A percentile compares a stretch with the other conserved stretches of the same genome.
Evolutionary conservation across 2,888 invertebrate genomes (phyloP).

Genomic region (Aproaerema taeniolella): DNA sequence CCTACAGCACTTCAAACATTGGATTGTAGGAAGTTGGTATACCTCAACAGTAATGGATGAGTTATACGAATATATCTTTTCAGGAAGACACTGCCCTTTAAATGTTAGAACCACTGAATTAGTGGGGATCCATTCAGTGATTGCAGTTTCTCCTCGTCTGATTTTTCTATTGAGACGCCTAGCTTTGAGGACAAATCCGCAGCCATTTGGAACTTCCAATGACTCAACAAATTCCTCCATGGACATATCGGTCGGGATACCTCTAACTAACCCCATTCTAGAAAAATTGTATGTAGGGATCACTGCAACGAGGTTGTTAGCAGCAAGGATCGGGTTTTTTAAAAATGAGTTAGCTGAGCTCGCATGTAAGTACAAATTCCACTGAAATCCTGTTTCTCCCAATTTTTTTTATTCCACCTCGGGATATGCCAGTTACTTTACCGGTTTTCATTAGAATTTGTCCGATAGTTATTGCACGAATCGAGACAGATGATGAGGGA

Average conservation of each 20-base stretch:
- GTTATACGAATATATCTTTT: conserved; percentile 6
- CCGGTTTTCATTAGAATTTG: background rate
- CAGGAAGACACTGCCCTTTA: conserved; percentile 9
- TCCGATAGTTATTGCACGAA: background rate
- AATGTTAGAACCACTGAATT: conserved; percentile 15
- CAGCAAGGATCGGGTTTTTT: background rate
- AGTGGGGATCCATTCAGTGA: conserved; percentile 14
- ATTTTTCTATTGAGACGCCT: conserved; percentile 13
- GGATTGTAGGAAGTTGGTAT: conserved; percentile 15
- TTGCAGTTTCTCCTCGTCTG: background rate
- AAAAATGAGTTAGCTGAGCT: background rate
- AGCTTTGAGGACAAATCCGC: conserved; percentile 15
- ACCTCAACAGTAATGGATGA: conserved; percentile 9
- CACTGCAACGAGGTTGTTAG: background rate
- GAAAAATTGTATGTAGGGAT: background rate
- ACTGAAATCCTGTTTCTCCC: background rate
- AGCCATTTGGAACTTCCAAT: conserved; percentile 3
- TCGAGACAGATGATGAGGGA: background rate
- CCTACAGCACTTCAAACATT: conserved; percentile 19
- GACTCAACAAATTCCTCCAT: conserved; percentile 8
- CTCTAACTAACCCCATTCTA: background rate
- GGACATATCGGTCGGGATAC: background rate
- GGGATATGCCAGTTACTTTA: background rate
- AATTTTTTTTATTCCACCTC: background rate
- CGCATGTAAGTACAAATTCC: background rate